Percentiles rank a stretch among this genome's conserved stretches.
Conservation (phyloP, 2,888 invertebrate species). For the Meliscaeva auricollis region DNA sequence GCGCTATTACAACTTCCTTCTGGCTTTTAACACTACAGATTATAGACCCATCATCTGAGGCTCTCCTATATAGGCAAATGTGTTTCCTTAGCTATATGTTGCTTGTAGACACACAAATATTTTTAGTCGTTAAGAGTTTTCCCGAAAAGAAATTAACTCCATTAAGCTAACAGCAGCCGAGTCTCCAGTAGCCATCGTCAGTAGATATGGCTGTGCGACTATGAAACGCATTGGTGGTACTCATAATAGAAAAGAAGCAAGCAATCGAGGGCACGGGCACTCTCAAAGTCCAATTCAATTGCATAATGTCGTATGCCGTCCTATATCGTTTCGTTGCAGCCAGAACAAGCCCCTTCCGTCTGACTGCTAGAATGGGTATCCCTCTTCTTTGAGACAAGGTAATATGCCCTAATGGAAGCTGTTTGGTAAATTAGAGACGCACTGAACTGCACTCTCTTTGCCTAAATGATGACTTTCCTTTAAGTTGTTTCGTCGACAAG, state of each 20-base stretch:
- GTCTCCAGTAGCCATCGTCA: not conserved
- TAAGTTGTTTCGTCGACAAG: not conserved
- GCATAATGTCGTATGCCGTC: conserved; percentile 6
- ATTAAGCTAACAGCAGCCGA: conserved; percentile 51
- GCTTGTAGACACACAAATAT: conserved; percentile 35
- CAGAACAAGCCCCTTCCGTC: too few relatives aligned
- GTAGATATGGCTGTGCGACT: not conserved
- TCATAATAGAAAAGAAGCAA: conserved; percentile 18
- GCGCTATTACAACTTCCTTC: conserved; percentile 60
- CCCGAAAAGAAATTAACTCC: conserved; percentile 71
- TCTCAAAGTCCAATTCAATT: conserved; percentile 56
- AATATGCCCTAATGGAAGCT: conserved; percentile 65
- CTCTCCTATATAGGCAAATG: not conserved
- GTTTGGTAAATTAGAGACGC: conserved; percentile 57
- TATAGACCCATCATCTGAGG: too few relatives aligned
- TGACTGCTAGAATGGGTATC: not conserved
- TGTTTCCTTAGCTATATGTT: not conserved
- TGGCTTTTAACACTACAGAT: conserved; percentile 34
- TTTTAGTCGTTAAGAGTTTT: conserved; percentile 37
- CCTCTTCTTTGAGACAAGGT: conserved; percentile 1
- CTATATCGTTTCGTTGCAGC: not conserved
- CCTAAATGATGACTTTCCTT: conserved; percentile 61
- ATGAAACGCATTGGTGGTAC: not conserved
- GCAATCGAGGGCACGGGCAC: conserved; percentile 62
- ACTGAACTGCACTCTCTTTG: conserved; percentile 41